phyloP scores from a whole-genome alignment of 2,888 invertebrate genomes.

The Apantesis nais region DNA sequence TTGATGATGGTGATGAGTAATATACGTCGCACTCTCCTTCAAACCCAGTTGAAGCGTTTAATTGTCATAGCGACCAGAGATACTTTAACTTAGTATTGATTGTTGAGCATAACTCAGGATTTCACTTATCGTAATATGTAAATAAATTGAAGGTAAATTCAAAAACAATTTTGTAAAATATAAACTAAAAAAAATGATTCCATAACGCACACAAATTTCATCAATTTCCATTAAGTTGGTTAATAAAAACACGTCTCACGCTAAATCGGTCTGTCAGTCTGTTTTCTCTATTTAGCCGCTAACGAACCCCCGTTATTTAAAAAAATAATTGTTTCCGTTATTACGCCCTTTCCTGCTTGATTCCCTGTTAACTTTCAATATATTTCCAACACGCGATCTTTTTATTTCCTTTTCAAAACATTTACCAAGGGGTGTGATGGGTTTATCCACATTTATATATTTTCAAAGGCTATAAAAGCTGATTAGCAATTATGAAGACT shows the following conservation, averaged over 20 bases:
- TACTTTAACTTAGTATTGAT: too few species aligned
- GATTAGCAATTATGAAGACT: constrained; percentile 5
- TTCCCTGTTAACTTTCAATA: constrained; percentile 45
- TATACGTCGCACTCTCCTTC: too few species aligned
- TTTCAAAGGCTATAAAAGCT: constrained; percentile 10
- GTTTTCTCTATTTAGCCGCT: constrained; percentile 22
- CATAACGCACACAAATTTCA: background rate
- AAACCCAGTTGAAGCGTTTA: too few species aligned
- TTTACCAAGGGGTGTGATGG: constrained; percentile 18
- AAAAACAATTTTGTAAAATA: too few species aligned
- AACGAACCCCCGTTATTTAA: constrained; percentile 32
- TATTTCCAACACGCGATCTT: constrained; percentile 44
- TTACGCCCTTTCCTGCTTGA: constrained; percentile 38
- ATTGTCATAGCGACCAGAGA: too few species aligned
- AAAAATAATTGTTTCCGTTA: constrained; percentile 52
- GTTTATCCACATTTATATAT: constrained; percentile 18
- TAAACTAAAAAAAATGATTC: background rate
- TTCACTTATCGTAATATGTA: too few species aligned
- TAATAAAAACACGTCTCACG: background rate
- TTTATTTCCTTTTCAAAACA: constrained; percentile 29
- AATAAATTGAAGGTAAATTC: too few species aligned
- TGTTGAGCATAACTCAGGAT: too few species aligned
- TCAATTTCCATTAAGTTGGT: background rate
- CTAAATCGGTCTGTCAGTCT: constrained; percentile 15
- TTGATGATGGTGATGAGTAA: too few species aligned